Conservation (phyloP, 2,888 invertebrate genomes). For the Agrilus cyanescens region DNA sequence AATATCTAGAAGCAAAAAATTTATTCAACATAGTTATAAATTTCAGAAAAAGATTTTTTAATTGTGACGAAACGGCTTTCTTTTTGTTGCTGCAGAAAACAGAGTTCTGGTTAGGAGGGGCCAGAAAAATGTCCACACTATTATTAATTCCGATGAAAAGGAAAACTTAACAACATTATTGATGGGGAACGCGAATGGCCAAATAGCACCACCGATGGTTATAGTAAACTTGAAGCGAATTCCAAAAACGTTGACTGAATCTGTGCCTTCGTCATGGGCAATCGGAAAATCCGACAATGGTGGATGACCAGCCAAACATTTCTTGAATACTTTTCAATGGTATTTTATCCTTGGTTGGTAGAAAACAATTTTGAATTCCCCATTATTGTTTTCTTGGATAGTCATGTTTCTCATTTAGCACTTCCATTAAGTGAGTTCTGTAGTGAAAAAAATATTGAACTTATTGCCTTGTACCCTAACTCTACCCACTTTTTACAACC, state of each 20-base stretch:
- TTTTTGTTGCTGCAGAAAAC: constrained; percentile 18
- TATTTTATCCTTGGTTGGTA: constrained; percentile 24
- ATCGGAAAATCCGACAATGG: constrained; percentile 13
- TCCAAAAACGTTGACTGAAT: constrained; percentile 24
- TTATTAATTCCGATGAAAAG: constrained; percentile 16
- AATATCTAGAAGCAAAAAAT: constrained; percentile 1
- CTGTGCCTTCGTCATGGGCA: background rate
- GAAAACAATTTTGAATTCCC: constrained; percentile 15
- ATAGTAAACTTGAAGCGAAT: constrained; percentile 17
- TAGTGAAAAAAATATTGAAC: constrained; percentile 18
- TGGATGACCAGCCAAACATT: constrained; percentile 26
- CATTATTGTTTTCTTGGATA: constrained; percentile 24
- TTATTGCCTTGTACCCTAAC: constrained; percentile 23
- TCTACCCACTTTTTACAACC: constrained; percentile 24
- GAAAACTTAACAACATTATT: constrained; percentile 17
- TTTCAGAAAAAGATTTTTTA: background rate
- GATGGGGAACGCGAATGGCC: constrained; percentile 19
- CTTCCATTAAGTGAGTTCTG: constrained; percentile 23
- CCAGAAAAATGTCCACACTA: constrained; percentile 16
- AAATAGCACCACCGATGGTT: constrained; percentile 21
- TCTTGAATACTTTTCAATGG: constrained; percentile 17
- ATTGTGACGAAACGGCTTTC: constrained; percentile 18
- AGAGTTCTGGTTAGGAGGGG: constrained; percentile 16
- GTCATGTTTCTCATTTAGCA: constrained; percentile 23
- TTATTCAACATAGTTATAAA: constrained; percentile 1